Conservation (phyloP, 2,888 invertebrate species). For the Tetranychus piercei region DNA sequence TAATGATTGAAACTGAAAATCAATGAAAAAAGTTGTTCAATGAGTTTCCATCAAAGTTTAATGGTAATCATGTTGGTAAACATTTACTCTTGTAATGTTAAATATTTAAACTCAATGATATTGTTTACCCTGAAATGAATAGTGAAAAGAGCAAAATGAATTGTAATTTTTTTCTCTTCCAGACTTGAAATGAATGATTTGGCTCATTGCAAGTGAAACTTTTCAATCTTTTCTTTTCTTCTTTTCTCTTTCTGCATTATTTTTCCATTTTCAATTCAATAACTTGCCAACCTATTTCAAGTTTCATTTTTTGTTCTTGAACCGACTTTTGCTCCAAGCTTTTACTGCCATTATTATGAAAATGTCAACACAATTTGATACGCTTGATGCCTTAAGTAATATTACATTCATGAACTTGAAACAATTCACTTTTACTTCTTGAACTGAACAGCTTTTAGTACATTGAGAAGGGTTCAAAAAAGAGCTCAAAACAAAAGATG, state of each 20-base stretch:
- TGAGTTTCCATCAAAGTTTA: background rate
- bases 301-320: background rate
- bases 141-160: background rate
- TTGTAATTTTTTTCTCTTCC: too few species aligned
- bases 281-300: background rate
- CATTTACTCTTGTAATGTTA: background rate
- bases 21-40: background rate
- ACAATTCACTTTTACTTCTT: too few species aligned
- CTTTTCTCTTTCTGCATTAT: background rate
- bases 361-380: background rate
- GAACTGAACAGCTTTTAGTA: too few species aligned
- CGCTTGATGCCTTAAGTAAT: background rate
- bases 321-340: background rate
- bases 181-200: background rate
- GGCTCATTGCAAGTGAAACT: background rate
- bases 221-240: background rate
- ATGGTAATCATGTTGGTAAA: background rate
- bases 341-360: background rate
- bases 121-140: background rate
- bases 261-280: background rate
- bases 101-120: background rate
- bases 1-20: background rate
- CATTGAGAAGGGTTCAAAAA: too few species aligned
- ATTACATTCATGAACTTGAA: background rate
- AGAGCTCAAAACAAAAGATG: too few species aligned